Percentiles rank a stretch among this genome's conserved stretches.
Evolutionary conservation across 2,797 vertebrate species (phyloP).

Genomic region (Labeo calbasu): DNA sequence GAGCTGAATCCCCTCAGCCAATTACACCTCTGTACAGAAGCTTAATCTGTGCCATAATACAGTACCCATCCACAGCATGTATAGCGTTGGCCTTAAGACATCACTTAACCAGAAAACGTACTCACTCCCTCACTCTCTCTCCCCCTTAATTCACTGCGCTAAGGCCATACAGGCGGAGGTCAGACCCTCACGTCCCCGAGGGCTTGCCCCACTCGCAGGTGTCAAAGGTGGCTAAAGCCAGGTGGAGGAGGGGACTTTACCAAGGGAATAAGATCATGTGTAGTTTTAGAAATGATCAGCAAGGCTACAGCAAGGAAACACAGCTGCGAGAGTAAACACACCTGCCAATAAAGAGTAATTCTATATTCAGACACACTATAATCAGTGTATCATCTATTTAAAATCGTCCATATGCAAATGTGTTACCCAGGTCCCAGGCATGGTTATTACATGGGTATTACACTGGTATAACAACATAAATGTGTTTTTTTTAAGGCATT

Average conservation of each 20-base stretch:
- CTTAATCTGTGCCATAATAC: conserved; percentile 19
- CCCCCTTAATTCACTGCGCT: conserved; percentile 47
- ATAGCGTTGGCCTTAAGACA: conserved; percentile 30
- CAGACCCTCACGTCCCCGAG: conserved; percentile 75
- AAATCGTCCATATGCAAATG: not conserved
- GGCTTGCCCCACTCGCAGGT: conserved; percentile 61
- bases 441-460: too few species aligned
- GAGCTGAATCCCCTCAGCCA: conserved; percentile 20
- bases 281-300: conserved; percentile 83
- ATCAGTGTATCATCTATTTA: conserved; percentile 40
- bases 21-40: conserved; percentile 22
- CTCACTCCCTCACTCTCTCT: conserved; percentile 59
- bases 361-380: conserved; percentile 54
- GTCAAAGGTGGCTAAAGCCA: conserved; percentile 80
- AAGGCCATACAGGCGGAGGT: conserved; percentile 61
- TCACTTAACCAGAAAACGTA: conserved; percentile 51
- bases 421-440: not conserved
- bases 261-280: conserved; percentile 79
- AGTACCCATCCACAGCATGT: conserved; percentile 29
- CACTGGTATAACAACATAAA: too few species aligned
- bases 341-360: conserved; percentile 71
- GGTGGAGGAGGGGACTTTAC: conserved; percentile 81
- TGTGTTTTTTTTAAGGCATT: too few species aligned
- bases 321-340: conserved; percentile 77
- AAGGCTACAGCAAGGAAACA: conserved; percentile 79